Base-by-base conservation (phyloP, 2,888 invertebrate genomes). In the Aleiodes testaceus region DNA sequence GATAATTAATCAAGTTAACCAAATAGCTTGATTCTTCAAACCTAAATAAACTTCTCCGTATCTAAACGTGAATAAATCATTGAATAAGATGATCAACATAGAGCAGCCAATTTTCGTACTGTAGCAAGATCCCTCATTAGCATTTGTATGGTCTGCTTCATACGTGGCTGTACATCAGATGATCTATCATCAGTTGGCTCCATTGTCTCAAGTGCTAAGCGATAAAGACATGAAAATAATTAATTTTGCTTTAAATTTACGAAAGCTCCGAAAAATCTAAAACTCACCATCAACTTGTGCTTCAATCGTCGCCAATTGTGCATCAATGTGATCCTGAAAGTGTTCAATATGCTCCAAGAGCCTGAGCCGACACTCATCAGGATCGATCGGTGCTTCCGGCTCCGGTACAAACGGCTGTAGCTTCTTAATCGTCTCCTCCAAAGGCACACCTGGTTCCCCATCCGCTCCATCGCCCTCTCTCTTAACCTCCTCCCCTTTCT, bases 361-460 rank as follows among this genome's bases (percentile, higher is more conserved):
- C 69, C 94, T 92, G 80, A 92, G 89, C 77, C 94, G 91, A 79
- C 96, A 96, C 84, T 93, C 94, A 55, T 91, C 89, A 55, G 93
- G 91, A 87, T 95, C 94, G 70, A 95, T 95, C 1, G 94, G 92
- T 11, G 94, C 94, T 85, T 96, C 95, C 0, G 95, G 95, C 86
- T 93, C 92, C 11, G 95, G 95, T 75, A 91, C 91, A 61, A 85
- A 83, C 18, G 87, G 84, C 69, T 83, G 85, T 36, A 79, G 69
- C 2, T 81, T 81, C 16, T 77, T 49, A 30, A 77, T 70, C 12
- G 77, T 50, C 12, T 69, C 49, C 52, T 70, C 67, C 12, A 70
- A 69, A 44, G 67, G 63, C 20, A 68, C 47, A 12, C 45, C 18
- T 18, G 64, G 42, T 30, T 66, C 14, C 36, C 1, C 18, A 7